A percentile compares a stretch with the other conserved stretches of the same genome.
Conservation (phyloP, 2,888 invertebrate genomes). For the Sinohyriopsis cumingii region DNA sequence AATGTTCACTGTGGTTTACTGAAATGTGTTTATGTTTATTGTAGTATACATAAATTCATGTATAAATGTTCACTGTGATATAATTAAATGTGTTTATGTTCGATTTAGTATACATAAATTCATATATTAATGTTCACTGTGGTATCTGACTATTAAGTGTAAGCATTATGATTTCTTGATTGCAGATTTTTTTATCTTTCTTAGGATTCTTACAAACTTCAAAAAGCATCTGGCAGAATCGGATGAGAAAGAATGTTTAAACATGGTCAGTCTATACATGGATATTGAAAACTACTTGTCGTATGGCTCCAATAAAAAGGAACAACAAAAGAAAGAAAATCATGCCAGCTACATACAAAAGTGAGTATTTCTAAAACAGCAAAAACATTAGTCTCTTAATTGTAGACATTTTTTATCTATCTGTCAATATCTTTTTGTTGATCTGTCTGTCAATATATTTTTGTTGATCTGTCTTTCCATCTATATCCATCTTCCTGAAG, state of each 20-base stretch:
- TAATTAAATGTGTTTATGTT: too few relatives aligned
- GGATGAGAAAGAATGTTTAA: slow-evolving; percentile 58
- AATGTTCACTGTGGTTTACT: too few relatives aligned
- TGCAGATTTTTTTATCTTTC: slow-evolving; percentile 3
- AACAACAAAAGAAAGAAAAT: slow-evolving; percentile 48
- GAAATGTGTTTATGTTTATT: too few relatives aligned
- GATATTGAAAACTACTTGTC: slow-evolving; percentile 65
- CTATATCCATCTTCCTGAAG: too few relatives aligned
- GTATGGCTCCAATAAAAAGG: slow-evolving; percentile 58
- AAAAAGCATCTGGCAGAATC: slow-evolving; percentile 65
- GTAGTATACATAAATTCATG: too few relatives aligned
- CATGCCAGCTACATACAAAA: slow-evolving; percentile 56
- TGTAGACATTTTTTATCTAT: neutral
- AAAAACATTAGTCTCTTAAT: neutral
- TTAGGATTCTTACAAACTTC: slow-evolving; percentile 67
- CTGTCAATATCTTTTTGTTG: too few relatives aligned
- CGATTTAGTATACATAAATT: too few relatives aligned
- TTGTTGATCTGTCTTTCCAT: too few relatives aligned
- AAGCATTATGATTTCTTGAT: neutral
- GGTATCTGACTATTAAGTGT: neutral
- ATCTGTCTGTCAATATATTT: too few relatives aligned
- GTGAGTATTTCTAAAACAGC: slow-evolving; percentile 34
- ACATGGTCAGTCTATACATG: slow-evolving; percentile 61
- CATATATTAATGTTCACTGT: too few relatives aligned
- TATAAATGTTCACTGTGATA: too few relatives aligned